phyloP scores from a whole-genome alignment of 2,797 vertebrate species.

The Pantherophis alleghaniensis region DNA sequence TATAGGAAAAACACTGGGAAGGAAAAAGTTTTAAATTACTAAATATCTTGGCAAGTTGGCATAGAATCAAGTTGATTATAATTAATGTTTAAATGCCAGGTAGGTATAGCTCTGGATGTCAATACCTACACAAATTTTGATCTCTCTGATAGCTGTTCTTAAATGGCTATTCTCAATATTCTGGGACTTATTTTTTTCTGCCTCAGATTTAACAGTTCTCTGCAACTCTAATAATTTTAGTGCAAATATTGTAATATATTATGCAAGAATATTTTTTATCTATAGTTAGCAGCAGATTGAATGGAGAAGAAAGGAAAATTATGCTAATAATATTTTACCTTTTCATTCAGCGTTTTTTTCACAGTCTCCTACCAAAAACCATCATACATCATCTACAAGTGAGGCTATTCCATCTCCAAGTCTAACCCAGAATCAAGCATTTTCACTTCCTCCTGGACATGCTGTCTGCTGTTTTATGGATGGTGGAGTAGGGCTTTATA shows the following conservation, averaged over 20 bases:
- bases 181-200: background rate
- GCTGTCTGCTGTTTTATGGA: conserved; percentile 97
- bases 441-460: conserved; percentile 92
- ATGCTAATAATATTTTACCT: conserved; percentile 41
- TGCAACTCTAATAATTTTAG: background rate
- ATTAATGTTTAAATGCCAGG: background rate
- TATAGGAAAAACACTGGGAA: background rate
- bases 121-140: background rate
- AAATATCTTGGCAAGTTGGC: background rate
- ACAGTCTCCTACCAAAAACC: conserved; percentile 81
- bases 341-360: conserved; percentile 73
- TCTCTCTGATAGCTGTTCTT: background rate
- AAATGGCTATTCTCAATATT: background rate
- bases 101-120: background rate
- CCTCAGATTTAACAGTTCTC: background rate
- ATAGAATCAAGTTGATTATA: background rate
- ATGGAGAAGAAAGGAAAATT: background rate
- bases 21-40: background rate
- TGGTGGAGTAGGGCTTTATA: conserved; percentile 95
- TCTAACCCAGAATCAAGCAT: conserved; percentile 87
- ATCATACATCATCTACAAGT: conserved; percentile 91
- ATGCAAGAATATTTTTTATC: background rate
- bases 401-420: conserved; percentile 89
- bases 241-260: background rate
- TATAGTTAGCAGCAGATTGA: background rate